Base-by-base conservation (phyloP, 2,113 vertebrate genomes). In the Lamprotornis superbus region DNA sequence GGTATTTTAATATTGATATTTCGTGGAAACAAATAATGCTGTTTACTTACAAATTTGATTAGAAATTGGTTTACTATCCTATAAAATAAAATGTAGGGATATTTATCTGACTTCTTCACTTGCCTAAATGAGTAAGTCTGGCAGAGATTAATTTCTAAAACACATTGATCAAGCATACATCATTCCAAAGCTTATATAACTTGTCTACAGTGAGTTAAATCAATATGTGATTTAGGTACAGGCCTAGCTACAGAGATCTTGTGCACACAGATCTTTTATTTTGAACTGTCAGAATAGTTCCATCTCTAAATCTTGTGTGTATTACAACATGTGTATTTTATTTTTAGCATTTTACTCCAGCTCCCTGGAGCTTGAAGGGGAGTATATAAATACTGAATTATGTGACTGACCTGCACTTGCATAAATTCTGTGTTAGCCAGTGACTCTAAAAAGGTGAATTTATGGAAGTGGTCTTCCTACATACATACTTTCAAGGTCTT, bases 101-200 rank as follows among this genome's bases (percentile, higher is more conserved):
- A 88, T 97, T 93, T 94, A 88, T 96, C 44, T 83, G 90, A 78
- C 73, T 81, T 83, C 71, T 94, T 90, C 60, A 53, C 60, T 94
- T 92, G 90, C 85, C 44, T 69, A 64, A 93, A 90, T 90, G 85
- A 92, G 84, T 67, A 80, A 90, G 73, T 93, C 35, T 70, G 78
- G 35, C 53, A 91, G 70, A 85, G 47, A 86, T 92, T 94, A 25
- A 68, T 92, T 89, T 87, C 64, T 63, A 77, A 90, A 94, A 61
- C 73, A 74, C 79, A 92, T 93, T 90, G 85, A 93, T 95, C 85
- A 88, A 81, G 31, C 28, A 83, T 80, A 46, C 40, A 37, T 93
- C 44, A 75, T 89, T 90, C 64, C 65, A 86, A 67, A 77, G 76
- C 83, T 60, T 90, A 82, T 75, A 90, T 78, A 83, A 75, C 56